Base-by-base conservation (phyloP, 2,888 invertebrate genomes). In the Chaitophorus viminalis region DNA sequence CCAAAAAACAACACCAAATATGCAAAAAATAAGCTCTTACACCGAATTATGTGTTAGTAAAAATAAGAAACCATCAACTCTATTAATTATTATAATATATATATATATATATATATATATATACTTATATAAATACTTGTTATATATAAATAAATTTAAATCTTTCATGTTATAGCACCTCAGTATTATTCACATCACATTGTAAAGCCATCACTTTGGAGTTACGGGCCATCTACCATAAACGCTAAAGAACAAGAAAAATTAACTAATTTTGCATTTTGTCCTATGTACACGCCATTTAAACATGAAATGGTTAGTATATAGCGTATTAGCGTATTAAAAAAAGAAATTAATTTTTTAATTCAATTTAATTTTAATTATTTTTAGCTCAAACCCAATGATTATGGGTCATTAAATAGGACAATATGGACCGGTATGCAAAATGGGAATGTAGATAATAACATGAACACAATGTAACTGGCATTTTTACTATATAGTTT, bases 151-250 rank as follows among this genome's bases (percentile, higher is more conserved):
- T 1, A 14, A 14, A 46, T 46, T 46, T 25, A 60, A 3, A 25
- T 21, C 21, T 60, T 60, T 60, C 6, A 60, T 60, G 6, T 18
- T 60, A 60, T 93, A 94, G 96, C 97, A 87, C 97, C 97, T 33
- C 94, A 95, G 4, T 97, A 96, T 92, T 93, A 96, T 89, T 94
- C 95, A 11, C 95, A 95, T 91, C 97, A 97, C 91, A 94, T 94
- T 90, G 96, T 97, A 68, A 93, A 95, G 39, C 95, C 96, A 21
- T 94, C 95, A 74, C 94, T 94, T 90, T 97, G 97, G 97, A 96
- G 95, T 91, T 97, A 97, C 90, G 91, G 91, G 39, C 91, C 89
- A 89, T 89, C 83, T 89, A 90, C 77, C n/a, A 60, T 60, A 88
- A 89, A 76, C 77, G 89, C 89, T 75, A 79, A 89, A 89, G 89